Conservation (phyloP, 2,113 vertebrate species). For the Chaetodon auriga region DNA sequence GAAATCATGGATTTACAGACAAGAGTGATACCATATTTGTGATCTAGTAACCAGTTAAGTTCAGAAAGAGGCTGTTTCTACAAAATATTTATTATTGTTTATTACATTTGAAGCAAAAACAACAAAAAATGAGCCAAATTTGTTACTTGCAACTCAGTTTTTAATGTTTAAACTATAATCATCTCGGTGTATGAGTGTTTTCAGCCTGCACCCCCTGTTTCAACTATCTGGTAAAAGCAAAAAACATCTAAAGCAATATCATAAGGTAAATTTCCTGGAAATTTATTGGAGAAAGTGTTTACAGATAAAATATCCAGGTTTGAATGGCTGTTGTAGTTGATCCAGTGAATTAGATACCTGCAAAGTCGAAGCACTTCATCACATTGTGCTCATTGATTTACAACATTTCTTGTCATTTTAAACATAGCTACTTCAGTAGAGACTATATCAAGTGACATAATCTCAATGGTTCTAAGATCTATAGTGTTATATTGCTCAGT, state of each 20-base stretch:
- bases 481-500: neutral
- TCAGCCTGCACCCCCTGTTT: neutral
- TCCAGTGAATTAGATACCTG: neutral
- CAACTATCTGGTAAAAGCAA: neutral
- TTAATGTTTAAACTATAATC: too few species aligned
- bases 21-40: neutral
- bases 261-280: neutral
- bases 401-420: neutral
- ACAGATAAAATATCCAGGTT: neutral
- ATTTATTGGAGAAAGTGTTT: neutral
- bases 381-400: neutral
- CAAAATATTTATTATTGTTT: neutral
- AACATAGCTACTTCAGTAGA: neutral
- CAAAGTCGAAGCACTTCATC: neutral
- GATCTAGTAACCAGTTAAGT: neutral
- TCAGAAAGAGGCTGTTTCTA: neutral
- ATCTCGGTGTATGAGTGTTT: neutral
- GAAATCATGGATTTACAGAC: slow-evolving; percentile 7
- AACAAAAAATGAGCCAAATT: neutral
- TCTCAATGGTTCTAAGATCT: neutral
- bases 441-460: neutral
- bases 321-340: neutral
- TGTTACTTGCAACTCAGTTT: neutral
- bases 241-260: neutral
- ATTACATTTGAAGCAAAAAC: neutral